Conservation (phyloP, 2,797 vertebrate genomes). For the Neopelma chrysocephalum region DNA sequence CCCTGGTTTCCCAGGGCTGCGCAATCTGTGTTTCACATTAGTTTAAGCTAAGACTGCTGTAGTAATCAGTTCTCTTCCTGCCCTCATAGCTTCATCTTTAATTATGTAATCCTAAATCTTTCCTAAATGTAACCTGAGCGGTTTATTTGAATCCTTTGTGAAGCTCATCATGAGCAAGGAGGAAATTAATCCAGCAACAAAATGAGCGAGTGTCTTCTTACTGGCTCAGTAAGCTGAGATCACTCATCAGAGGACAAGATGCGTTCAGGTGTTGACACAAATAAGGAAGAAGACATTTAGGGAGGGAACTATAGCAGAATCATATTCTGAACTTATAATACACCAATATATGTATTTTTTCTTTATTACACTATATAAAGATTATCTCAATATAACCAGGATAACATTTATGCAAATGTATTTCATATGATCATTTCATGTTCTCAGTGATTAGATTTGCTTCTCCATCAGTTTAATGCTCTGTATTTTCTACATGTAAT, state of each 20-base stretch:
- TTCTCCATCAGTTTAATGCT: not conserved
- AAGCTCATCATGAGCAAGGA: not conserved
- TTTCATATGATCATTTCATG: not conserved
- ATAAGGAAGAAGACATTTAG: not conserved
- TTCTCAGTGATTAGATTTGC: slow-evolving; percentile 1
- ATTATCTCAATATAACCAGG: not conserved
- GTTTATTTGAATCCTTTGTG: not conserved
- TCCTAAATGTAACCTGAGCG: not conserved
- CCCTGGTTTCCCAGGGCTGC: not conserved
- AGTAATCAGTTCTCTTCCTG: not conserved
- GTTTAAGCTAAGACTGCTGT: not conserved
- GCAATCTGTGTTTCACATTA: not conserved
- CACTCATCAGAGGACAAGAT: not conserved
- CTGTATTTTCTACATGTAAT: not conserved
- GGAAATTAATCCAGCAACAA: not conserved
- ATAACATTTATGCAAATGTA: not conserved
- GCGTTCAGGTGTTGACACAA: not conserved
- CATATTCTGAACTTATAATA: not conserved
- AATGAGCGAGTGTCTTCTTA: fast-evolving
- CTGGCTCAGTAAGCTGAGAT: not conserved
- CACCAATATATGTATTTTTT: not conserved
- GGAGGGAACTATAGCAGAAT: not conserved
- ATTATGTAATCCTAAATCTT: not conserved
- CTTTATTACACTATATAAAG: not conserved
- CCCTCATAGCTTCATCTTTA: not conserved